Evolutionary conservation across 2,797 vertebrate species (phyloP).

Genomic region (Argentina silus): DNA sequence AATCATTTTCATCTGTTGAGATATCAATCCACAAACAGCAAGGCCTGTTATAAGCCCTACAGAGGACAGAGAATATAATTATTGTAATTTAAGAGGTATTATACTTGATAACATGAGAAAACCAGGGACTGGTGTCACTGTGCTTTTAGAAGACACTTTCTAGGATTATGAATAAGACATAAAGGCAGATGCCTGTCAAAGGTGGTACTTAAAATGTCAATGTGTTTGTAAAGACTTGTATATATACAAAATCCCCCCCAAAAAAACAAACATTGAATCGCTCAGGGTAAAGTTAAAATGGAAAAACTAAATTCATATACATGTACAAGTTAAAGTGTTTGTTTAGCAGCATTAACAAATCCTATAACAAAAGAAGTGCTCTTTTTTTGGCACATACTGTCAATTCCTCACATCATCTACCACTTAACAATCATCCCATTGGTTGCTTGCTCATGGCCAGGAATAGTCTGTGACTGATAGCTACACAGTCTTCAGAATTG

Average conservation of each 20-base stretch:
- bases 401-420: conserved; percentile 35
- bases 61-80: conserved; percentile 35
- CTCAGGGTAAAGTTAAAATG: conserved; percentile 39
- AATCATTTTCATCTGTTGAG: conserved; percentile 41
- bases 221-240: conserved; percentile 48
- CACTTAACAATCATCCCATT: conserved; percentile 29
- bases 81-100: conserved; percentile 34
- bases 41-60: conserved; percentile 47
- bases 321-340: conserved; percentile 56
- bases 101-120: conserved; percentile 24
- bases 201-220: conserved; percentile 58
- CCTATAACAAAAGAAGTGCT: conserved; percentile 71
- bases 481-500: conserved; percentile 40
- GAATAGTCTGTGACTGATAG: conserved; percentile 46
- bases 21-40: conserved; percentile 48
- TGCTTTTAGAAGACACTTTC: conserved; percentile 60
- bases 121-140: conserved; percentile 41
- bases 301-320: conserved; percentile 59
- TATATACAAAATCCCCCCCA: conserved; percentile 37
- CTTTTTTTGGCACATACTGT: conserved; percentile 72
- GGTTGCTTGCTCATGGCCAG: conserved; percentile 54
- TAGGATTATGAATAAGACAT: conserved; percentile 53
- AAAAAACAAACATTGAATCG: conserved; percentile 55
- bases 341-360: conserved; percentile 70
- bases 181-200: conserved; percentile 44